phyloP scores from a whole-genome alignment of 2,113 vertebrate species.

The Amia ocellicauda region DNA sequence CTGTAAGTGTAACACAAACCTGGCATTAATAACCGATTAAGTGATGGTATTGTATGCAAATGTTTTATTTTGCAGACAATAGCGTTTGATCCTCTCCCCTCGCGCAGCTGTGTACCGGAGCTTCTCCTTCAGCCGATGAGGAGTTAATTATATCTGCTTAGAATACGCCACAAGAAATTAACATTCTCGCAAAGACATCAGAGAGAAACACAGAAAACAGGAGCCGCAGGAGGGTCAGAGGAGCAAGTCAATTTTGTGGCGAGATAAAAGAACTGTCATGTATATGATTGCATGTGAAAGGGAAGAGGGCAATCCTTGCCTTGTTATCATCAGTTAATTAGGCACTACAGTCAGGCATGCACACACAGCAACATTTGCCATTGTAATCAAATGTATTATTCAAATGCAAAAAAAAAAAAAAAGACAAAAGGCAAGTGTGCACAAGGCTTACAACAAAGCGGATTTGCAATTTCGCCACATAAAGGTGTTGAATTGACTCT shows the following conservation, averaged over 20 bases:
- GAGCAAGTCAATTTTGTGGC: constrained; percentile 71
- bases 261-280: constrained; percentile 73
- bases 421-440: constrained; percentile 28
- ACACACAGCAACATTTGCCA: constrained; percentile 52
- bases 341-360: constrained; percentile 65
- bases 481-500: constrained; percentile 39
- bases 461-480: constrained; percentile 38
- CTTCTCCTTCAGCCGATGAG: constrained; percentile 51
- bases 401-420: constrained; percentile 59
- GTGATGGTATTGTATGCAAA: constrained; percentile 19
- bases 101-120: constrained; percentile 57
- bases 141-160: constrained; percentile 74
- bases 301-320: constrained; percentile 67
- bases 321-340: constrained; percentile 81
- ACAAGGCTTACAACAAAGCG: constrained; percentile 34
- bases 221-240: constrained; percentile 61
- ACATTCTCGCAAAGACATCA: constrained; percentile 62
- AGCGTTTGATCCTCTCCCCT: constrained; percentile 30
- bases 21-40: constrained; percentile 13
- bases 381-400: constrained; percentile 77
- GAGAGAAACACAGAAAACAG: constrained; percentile 68
- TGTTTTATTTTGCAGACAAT: constrained; percentile 7
- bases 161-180: constrained; percentile 72
- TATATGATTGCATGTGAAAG: constrained; percentile 62
- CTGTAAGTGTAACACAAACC: not conserved